Conservation (phyloP, 2,797 vertebrate genomes). For the Mareca penelope region DNA sequence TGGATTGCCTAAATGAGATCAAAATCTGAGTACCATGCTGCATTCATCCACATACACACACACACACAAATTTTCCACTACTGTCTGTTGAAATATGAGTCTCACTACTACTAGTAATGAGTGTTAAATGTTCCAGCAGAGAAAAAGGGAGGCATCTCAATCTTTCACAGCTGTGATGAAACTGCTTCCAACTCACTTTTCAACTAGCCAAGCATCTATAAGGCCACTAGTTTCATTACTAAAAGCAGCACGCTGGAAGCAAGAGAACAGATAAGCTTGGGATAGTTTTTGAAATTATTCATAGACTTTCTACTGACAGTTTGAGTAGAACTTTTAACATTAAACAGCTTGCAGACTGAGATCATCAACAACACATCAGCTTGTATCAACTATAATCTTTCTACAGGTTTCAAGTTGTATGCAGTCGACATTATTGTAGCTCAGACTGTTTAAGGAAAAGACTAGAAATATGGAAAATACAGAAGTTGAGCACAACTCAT, state of each 20-base stretch:
- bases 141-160: not conserved
- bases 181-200: constrained; percentile 17
- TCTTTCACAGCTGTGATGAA: not conserved
- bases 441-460: not conserved
- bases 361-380: constrained; percentile 44
- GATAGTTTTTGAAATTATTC: constrained; percentile 48
- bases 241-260: not conserved
- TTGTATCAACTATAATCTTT: not conserved
- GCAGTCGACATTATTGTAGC: not conserved
- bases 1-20: not conserved
- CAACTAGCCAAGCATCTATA: not conserved
- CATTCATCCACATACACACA: not conserved
- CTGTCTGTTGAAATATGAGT: not conserved
- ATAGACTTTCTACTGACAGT: not conserved
- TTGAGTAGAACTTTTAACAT: constrained; percentile 42
- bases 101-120: not conserved
- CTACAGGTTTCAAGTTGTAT: not conserved
- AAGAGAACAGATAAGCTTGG: constrained; percentile 7
- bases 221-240: not conserved
- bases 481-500: constrained; percentile 5
- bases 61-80: not conserved
- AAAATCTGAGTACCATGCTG: not conserved
- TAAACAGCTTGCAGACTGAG: constrained; percentile 50
- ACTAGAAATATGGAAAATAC: not conserved
- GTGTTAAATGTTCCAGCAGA: not conserved